Percentiles rank a stretch among this genome's conserved stretches.
Evolutionary conservation across 1,140 invertebrate species (phyloP).

Genomic region (Aleiodes sp.): DNA sequence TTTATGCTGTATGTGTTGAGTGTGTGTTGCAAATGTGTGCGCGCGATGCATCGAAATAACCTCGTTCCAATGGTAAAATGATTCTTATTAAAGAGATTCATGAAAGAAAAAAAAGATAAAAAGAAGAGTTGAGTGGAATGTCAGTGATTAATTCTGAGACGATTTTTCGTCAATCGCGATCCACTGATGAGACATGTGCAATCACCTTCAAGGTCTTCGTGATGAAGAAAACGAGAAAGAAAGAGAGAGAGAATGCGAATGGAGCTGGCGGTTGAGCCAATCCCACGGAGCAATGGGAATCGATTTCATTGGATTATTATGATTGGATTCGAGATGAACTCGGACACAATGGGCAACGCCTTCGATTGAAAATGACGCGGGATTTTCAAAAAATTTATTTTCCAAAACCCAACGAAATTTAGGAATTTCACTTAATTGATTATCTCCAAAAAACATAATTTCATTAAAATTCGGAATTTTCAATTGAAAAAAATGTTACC

Average conservation of each 20-base stretch:
- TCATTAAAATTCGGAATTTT: too few species aligned
- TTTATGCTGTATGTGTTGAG: slow-evolving; percentile 63
- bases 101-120: neutral
- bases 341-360: neutral
- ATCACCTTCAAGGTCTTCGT: neutral
- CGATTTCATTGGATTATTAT: slow-evolving; percentile 65
- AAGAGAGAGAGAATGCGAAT: neutral
- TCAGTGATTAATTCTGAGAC: neutral
- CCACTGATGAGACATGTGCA: slow-evolving; percentile 27
- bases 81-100: too few species aligned
- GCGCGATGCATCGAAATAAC: slow-evolving; percentile 8
- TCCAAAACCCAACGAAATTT: neutral
- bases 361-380: neutral
- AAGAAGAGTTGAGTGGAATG: neutral
- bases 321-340: slow-evolving; percentile 57
- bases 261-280: slow-evolving; percentile 48
- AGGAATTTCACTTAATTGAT: too few species aligned
- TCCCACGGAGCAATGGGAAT: slow-evolving; percentile 63
- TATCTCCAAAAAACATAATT: too few species aligned
- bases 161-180: neutral
- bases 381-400: neutral
- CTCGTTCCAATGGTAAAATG: neutral
- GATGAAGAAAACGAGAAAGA: neutral
- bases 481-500: too few species aligned
- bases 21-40: slow-evolving; percentile 23